Evolutionary conservation across 2,888 invertebrate species (phyloP).

Genomic region (Antitype chi): DNA sequence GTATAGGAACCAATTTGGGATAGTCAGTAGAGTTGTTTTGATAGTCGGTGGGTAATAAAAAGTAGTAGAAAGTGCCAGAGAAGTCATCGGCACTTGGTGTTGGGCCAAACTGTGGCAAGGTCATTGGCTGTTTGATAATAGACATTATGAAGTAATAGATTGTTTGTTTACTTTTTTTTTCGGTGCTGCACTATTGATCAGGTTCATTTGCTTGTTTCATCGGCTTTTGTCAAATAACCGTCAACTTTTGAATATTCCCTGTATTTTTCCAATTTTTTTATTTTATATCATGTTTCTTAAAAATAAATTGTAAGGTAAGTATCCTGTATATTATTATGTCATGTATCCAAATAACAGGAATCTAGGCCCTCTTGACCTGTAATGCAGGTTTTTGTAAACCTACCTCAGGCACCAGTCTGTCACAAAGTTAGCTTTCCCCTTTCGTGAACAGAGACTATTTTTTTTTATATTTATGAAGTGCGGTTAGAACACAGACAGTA

Average conservation of each 20-base stretch:
- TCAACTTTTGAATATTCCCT: not conserved
- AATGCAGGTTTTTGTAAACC: too few relatives aligned
- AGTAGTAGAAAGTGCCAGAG: constrained; percentile 86
- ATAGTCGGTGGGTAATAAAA: constrained; percentile 77
- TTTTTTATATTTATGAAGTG: not conserved
- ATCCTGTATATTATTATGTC: too few relatives aligned
- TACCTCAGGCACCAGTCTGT: too few relatives aligned
- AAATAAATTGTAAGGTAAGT: too few relatives aligned
- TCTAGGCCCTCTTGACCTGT: too few relatives aligned
- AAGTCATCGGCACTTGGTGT: constrained; percentile 87
- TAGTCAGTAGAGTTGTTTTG: constrained; percentile 45
- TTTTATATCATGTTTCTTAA: too few relatives aligned
- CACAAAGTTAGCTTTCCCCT: too few relatives aligned
- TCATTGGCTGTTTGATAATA: constrained; percentile 86
- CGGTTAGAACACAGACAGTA: not conserved
- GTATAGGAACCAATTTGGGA: constrained; percentile 62
- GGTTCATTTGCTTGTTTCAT: not conserved
- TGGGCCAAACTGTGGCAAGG: constrained; percentile 88
- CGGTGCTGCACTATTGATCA: constrained; percentile 45
- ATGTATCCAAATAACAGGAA: too few relatives aligned
- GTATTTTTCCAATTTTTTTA: not conserved
- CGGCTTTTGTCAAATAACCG: not conserved
- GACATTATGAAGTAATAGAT: constrained; percentile 83
- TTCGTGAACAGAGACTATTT: too few relatives aligned
- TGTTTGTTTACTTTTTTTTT: constrained; percentile 88